phyloP scores from a whole-genome alignment of 2,888 invertebrate genomes.

The Tanypteryx hageni region DNA sequence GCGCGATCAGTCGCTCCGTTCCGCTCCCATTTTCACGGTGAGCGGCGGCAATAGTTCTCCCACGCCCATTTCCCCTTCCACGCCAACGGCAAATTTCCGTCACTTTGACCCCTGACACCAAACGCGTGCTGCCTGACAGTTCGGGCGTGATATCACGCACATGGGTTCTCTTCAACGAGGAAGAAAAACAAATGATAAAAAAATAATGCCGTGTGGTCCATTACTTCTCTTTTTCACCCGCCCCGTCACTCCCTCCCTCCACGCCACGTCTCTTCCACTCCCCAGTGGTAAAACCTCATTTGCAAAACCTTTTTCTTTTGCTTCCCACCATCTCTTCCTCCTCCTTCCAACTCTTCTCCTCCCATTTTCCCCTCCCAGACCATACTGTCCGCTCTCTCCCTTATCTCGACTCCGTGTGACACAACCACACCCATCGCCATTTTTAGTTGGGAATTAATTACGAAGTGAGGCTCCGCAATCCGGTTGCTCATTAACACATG shows the following conservation, averaged over 20 bases:
- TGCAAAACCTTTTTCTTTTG: constrained; percentile 25
- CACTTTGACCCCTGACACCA: constrained; percentile 6
- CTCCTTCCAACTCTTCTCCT: neutral
- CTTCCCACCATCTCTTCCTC: neutral
- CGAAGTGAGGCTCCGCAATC: neutral
- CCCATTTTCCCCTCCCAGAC: neutral
- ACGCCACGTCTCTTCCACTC: neutral
- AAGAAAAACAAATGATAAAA: constrained; percentile 17
- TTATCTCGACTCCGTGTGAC: constrained; percentile 2
- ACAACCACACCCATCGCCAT: constrained; percentile 20
- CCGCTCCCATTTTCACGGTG: constrained; percentile 4
- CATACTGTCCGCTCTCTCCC: neutral
- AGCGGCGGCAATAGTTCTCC: neutral
- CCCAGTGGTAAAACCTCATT: constrained; percentile 12
- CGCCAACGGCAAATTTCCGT: neutral
- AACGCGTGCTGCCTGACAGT: constrained; percentile 24
- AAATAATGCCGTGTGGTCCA: constrained; percentile 27
- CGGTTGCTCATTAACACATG: constrained; percentile 5
- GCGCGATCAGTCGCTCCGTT: neutral
- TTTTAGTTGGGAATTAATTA: constrained; percentile 28
- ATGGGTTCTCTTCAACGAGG: neutral
- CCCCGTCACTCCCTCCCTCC: neutral
- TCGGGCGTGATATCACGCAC: neutral
- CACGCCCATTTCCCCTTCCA: neutral
- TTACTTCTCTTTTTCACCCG: neutral